phyloP scores from a whole-genome alignment of 2,888 invertebrate species.

The Biston stratarius region DNA sequence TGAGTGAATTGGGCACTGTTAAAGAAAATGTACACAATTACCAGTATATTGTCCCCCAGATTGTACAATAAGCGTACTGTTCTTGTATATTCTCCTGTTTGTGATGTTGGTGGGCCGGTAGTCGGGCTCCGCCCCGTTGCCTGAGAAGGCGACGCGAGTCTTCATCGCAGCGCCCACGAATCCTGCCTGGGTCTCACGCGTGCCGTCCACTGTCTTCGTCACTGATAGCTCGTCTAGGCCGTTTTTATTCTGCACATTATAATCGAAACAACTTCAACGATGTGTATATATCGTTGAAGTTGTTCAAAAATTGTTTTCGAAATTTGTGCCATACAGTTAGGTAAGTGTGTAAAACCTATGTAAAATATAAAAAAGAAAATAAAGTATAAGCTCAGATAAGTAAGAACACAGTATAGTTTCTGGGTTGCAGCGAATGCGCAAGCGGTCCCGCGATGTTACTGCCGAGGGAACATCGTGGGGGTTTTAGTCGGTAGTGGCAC shows the following conservation, averaged over 20 bases:
- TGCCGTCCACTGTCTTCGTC: constrained; percentile 89
- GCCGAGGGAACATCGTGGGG: too few species aligned
- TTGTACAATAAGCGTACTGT: constrained; percentile 95
- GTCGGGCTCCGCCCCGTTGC: constrained; percentile 95
- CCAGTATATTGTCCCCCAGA: constrained; percentile 98
- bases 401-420: too few species aligned
- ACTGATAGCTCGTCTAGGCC: constrained; percentile 91
- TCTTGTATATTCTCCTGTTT: constrained; percentile 89
- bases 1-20: too few species aligned
- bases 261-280: neutral
- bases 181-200: constrained; percentile 90
- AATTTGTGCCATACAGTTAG: too few species aligned
- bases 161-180: constrained; percentile 92
- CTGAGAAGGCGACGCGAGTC: constrained; percentile 95
- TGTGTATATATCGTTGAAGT: too few species aligned
- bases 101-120: constrained; percentile 91
- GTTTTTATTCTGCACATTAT: constrained; percentile 66
- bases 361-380: too few species aligned
- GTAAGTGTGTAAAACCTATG: too few species aligned
- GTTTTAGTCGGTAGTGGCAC: too few species aligned
- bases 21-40: constrained; percentile 53
- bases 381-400: too few species aligned
- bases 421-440: too few species aligned
- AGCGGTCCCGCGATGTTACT: too few species aligned
- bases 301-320: too few species aligned